phyloP scores from a whole-genome alignment of 2,888 invertebrate genomes.

The Cerastoderma edule region DNA sequence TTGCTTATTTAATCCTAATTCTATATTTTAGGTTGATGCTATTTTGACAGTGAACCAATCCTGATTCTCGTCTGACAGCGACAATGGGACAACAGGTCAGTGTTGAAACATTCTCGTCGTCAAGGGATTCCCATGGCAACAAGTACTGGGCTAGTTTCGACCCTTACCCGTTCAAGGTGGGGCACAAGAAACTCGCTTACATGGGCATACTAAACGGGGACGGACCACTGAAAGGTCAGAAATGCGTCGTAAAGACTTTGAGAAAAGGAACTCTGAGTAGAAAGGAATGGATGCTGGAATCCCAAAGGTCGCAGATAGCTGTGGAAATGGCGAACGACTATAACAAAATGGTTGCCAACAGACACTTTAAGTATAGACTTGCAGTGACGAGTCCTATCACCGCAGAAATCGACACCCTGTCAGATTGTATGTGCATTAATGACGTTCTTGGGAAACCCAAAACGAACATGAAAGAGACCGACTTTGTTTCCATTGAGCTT shows the following conservation, averaged over 20 bases:
- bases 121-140: conserved; percentile 48
- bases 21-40: no score
- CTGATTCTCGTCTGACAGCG: no score
- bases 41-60: no score
- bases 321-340: conserved; percentile 54
- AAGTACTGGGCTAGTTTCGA: conserved; percentile 69
- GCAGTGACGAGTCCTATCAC: conserved; percentile 64
- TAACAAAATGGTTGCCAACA: conserved; percentile 34
- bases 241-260: conserved; percentile 73
- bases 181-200: conserved; percentile 66
- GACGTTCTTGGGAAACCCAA: conserved; percentile 66
- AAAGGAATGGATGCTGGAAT: conserved; percentile 64
- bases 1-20: no score
- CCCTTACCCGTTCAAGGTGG: conserved; percentile 66
- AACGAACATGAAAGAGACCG: conserved; percentile 60
- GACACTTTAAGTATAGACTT: conserved; percentile 43
- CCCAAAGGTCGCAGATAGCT: conserved; percentile 54
- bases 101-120: conserved; percentile 62
- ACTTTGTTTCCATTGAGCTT: conserved; percentile 70
- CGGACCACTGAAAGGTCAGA: conserved; percentile 69
- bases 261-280: conserved; percentile 59
- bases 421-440: conserved; percentile 67
- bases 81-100: conserved; percentile 68
- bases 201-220: conserved; percentile 70
- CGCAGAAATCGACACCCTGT: conserved; percentile 72